Evolutionary conservation across 92 coral and sea anemone species (phyloP).

Genomic region (Umimayanthus kanabou): DNA sequence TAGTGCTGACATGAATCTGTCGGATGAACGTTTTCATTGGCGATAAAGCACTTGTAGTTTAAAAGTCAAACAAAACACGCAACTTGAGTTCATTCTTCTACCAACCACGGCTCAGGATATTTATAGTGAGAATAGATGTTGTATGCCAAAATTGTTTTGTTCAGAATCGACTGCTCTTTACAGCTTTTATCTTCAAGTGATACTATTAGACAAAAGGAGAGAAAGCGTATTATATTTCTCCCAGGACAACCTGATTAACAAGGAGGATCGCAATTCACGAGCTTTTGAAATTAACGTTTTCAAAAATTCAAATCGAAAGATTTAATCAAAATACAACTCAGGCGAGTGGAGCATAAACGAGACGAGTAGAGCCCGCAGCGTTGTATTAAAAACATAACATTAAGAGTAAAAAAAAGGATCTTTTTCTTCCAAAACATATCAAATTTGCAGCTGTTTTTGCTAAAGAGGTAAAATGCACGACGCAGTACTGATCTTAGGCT

Average conservation of each 20-base stretch:
- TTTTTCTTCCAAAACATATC: slow-evolving; percentile 1
- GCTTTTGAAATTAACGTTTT: neutral
- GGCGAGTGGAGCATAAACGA: neutral
- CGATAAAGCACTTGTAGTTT: slow-evolving; percentile 17
- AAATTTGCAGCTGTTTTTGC: slow-evolving; percentile 26
- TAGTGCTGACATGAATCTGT: neutral
- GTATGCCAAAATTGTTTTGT: neutral
- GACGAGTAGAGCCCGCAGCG: neutral
- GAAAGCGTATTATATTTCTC: neutral
- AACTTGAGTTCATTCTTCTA: slow-evolving; percentile 4
- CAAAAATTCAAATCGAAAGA: slow-evolving; percentile 20
- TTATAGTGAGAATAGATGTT: neutral
- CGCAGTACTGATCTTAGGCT: neutral
- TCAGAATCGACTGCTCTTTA: slow-evolving; percentile 7
- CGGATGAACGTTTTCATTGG: slow-evolving; percentile 13
- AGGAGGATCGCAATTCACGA: neutral
- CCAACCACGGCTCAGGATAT: neutral
- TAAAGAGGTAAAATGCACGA: neutral
- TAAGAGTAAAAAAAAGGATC: neutral
- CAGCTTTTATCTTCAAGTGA: neutral
- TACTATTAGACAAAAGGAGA: slow-evolving; percentile 3
- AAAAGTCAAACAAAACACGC: slow-evolving; percentile 14
- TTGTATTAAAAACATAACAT: neutral
- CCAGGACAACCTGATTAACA: neutral
- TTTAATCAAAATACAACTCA: neutral